These are phyloP conservation scores for Erebia palarica DNA, from an alignment of 2,888 invertebrate species.

Conservation along the genomic window DNA sequence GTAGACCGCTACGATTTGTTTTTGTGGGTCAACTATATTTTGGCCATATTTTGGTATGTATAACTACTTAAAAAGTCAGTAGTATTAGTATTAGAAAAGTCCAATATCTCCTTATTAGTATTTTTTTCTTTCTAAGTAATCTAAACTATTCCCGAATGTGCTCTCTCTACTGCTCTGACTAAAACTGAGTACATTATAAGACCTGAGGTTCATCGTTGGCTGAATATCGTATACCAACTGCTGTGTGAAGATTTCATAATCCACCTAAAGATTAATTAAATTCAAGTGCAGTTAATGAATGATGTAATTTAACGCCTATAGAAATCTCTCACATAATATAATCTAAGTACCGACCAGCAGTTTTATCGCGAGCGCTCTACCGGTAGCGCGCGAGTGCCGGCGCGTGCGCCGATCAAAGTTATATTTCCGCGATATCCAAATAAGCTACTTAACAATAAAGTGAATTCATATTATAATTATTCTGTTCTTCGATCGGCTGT, in stretches of 20 bases:
- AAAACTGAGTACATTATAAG: no score
- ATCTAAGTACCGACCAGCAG: slow-evolving; percentile 49
- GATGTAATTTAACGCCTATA: slow-evolving; percentile 47
- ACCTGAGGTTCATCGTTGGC: no score
- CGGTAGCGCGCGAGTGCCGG: slow-evolving; percentile 29
- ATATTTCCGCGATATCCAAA: slow-evolving; percentile 35
- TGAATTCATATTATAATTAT: neutral
- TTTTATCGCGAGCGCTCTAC: slow-evolving; percentile 42
- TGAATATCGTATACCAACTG: neutral
- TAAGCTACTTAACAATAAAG: slow-evolving; percentile 24
- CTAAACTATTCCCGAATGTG: no score
- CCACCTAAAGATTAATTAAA: slow-evolving; percentile 42
- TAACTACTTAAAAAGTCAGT: no score
- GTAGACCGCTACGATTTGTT: no score
- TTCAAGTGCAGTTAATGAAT: slow-evolving; percentile 47
- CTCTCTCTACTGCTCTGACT: no score
- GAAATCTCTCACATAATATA: slow-evolving; percentile 37
- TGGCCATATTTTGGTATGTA: no score
- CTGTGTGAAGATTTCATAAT: slow-evolving; percentile 16
- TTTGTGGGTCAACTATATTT: no score
- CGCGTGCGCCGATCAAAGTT: slow-evolving; percentile 31
- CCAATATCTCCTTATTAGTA: no score
- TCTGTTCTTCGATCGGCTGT: slow-evolving; percentile 8
- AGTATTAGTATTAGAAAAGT: no score
- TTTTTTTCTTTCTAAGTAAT: no score